A percentile compares a stretch with the other conserved stretches of the same genome.
Evolutionary conservation across 2,888 invertebrate species (phyloP).

Genomic region (Leucoptera coffeella): DNA sequence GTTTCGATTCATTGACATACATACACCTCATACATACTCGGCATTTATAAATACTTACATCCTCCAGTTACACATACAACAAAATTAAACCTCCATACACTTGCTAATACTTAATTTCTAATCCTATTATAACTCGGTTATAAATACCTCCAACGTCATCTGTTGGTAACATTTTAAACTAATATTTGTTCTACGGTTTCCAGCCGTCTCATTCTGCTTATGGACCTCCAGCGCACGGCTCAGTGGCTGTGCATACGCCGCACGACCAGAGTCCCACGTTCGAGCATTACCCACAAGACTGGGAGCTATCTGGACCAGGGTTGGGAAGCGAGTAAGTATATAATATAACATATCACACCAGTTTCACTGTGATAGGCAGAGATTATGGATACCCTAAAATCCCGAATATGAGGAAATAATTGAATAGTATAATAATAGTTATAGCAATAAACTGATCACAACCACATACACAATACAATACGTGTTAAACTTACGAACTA

Average conservation of each 20-base stretch:
- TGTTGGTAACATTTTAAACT: too few relatives aligned
- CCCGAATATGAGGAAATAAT: too few relatives aligned
- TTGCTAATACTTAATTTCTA: neutral
- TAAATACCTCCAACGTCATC: conserved; percentile 2
- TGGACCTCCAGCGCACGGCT: conserved; percentile 9
- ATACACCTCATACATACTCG: too few relatives aligned
- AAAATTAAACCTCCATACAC: neutral
- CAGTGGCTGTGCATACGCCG: conserved; percentile 22
- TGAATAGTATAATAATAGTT: too few relatives aligned
- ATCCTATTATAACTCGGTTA: neutral
- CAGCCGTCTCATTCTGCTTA: conserved; percentile 12
- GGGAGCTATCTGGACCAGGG: conserved; percentile 58
- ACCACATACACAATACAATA: too few relatives aligned
- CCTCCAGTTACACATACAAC: neutral
- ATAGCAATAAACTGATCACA: too few relatives aligned
- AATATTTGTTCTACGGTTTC: conserved; percentile 12
- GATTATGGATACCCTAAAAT: too few relatives aligned
- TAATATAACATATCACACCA: too few relatives aligned
- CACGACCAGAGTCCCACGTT: conserved; percentile 15
- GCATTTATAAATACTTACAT: neutral
- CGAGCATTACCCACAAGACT: conserved; percentile 47
- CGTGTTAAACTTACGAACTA: too few relatives aligned
- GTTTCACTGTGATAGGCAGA: too few relatives aligned
- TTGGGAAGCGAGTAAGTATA: conserved; percentile 58
- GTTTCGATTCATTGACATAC: too few relatives aligned